These are phyloP conservation scores for Standfussiana lucernea DNA, from an alignment of 2,888 invertebrate genomes.

Conservation along the genomic window DNA sequence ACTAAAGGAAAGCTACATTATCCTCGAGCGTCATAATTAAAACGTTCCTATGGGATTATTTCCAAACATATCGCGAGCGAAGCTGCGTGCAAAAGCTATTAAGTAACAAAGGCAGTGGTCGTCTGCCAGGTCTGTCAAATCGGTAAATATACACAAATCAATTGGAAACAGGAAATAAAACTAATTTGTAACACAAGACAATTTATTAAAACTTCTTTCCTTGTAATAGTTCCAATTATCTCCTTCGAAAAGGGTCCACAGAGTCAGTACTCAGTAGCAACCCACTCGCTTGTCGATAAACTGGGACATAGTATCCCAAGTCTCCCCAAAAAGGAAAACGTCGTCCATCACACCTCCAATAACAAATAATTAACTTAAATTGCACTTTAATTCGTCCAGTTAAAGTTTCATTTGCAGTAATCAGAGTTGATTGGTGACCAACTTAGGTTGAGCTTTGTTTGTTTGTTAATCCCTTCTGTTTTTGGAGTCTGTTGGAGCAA, in stretches of 20 bases:
- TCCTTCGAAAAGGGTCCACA: slow-evolving; percentile 45
- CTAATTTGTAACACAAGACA: slow-evolving; percentile 31
- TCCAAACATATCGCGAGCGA: not conserved
- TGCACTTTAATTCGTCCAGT: slow-evolving; percentile 78
- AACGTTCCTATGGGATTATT: not conserved
- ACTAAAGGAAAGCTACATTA: too few relatives aligned
- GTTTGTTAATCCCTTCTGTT: slow-evolving; percentile 59
- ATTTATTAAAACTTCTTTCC: slow-evolving; percentile 45
- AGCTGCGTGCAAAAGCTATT: not conserved
- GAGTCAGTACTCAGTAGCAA: slow-evolving; percentile 49
- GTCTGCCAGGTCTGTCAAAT: not conserved
- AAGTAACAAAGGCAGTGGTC: too few relatives aligned
- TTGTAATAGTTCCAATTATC: slow-evolving; percentile 51
- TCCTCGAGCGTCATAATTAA: not conserved
- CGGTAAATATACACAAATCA: not conserved
- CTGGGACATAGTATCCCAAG: slow-evolving; percentile 48
- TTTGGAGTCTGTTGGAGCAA: slow-evolving; percentile 56
- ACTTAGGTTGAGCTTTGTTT: slow-evolving; percentile 73
- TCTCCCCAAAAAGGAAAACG: slow-evolving; percentile 60
- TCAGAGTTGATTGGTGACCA: slow-evolving; percentile 73
- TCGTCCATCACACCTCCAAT: slow-evolving; percentile 60
- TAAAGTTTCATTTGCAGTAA: slow-evolving; percentile 82
- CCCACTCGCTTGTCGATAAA: slow-evolving; percentile 51
- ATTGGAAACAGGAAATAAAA: not conserved
- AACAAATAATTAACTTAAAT: slow-evolving; percentile 81